These are phyloP conservation scores for Hydrolagus affinis DNA, from an alignment of 2,113 vertebrate species.

Conservation along the genomic window DNA sequence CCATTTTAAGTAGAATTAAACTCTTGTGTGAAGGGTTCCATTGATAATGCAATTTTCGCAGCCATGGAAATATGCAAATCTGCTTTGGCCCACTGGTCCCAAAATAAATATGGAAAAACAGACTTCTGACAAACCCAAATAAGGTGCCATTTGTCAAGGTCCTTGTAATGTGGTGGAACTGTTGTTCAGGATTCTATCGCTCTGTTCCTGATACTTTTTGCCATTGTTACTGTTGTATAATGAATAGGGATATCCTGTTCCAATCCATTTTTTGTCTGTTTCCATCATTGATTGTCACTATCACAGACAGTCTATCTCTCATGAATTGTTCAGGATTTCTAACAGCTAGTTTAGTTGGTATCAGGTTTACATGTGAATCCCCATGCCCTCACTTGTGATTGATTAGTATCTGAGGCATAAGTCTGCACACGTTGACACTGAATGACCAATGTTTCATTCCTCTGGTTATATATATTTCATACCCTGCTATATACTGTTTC, in stretches of 20 bases:
- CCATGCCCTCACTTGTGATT: not conserved
- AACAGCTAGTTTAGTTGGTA: not conserved
- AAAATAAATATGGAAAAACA: not conserved
- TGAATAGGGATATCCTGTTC: not conserved
- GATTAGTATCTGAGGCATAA: not conserved
- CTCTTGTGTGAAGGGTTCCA: not conserved
- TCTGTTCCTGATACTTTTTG: not conserved
- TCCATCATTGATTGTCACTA: constrained; percentile 4
- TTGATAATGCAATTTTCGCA: not conserved
- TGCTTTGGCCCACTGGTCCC: not conserved
- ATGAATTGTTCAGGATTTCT: too few species aligned
- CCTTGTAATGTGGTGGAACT: not conserved
- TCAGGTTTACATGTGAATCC: not conserved
- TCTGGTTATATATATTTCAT: too few species aligned
- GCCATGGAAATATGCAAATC: not conserved
- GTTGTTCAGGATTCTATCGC: not conserved
- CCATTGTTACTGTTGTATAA: constrained; percentile 1
- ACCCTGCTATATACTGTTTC: too few species aligned
- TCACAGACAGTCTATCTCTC: too few species aligned
- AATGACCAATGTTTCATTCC: not conserved
- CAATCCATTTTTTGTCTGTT: not conserved
- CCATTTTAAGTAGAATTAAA: not conserved
- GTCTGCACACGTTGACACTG: not conserved
- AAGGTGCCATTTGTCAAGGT: not conserved
- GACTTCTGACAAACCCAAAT: not conserved